These are phyloP conservation scores for Dreissena polymorpha DNA, from an alignment of 1,140 invertebrate genomes.

Conservation along the genomic window DNA sequence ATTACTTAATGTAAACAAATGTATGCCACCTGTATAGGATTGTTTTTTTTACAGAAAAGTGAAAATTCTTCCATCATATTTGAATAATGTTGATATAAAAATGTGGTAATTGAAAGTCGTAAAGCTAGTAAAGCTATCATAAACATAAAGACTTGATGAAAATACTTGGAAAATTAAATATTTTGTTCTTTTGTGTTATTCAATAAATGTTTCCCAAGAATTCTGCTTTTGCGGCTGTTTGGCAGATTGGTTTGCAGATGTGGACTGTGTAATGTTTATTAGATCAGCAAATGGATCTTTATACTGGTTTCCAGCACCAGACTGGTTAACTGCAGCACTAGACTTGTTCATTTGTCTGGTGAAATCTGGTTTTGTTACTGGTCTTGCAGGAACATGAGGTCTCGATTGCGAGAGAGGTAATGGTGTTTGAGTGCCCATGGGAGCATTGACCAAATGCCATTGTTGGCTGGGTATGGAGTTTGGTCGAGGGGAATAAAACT, in stretches of 20 bases:
- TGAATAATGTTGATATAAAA: not conserved
- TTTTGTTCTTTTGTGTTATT: not conserved
- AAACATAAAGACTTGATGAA: not conserved
- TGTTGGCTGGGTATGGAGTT: constrained; percentile 17
- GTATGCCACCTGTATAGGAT: no score
- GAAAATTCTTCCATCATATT: not conserved
- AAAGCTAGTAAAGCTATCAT: not conserved
- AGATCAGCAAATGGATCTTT: constrained; percentile 47
- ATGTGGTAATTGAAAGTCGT: not conserved
- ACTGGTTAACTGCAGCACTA: not conserved
- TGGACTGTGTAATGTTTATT: constrained; percentile 6
- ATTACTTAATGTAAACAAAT: no score
- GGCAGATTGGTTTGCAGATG: not conserved
- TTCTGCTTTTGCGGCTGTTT: not conserved
- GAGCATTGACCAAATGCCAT: not conserved
- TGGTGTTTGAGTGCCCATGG: constrained; percentile 8
- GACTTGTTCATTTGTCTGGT: not conserved
- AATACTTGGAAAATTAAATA: not conserved
- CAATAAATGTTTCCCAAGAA: not conserved
- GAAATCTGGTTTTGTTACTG: not conserved
- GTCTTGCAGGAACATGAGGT: not conserved
- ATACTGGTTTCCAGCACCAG: constrained; percentile 21
- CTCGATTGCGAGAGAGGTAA: not conserved
- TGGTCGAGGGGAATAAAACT: constrained; percentile 19
- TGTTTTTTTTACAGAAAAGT: no score